A percentile compares a stretch with the other conserved stretches of the same genome.
These are phyloP conservation scores for Podargus strigoides DNA, from an alignment of 2,797 vertebrate genomes.

Conservation along the genomic window DNA sequence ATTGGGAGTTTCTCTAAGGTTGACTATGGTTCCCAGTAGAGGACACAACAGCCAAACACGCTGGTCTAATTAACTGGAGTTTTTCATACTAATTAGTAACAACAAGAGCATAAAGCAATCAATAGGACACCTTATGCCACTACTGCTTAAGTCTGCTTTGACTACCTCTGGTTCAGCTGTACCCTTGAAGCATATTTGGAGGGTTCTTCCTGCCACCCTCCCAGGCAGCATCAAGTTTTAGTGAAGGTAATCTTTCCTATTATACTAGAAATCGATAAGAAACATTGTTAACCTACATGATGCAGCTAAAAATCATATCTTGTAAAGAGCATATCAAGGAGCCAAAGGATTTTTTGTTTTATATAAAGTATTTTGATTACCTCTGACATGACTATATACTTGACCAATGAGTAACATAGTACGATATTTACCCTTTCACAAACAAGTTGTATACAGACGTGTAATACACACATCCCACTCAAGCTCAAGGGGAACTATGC, in stretches of 20 bases:
- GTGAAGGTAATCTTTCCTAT: background rate
- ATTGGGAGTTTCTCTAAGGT: background rate
- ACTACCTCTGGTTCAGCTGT: background rate
- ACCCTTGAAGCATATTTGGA: slow-evolving; percentile 20
- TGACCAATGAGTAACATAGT: background rate
- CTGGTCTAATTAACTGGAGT: slow-evolving; percentile 12
- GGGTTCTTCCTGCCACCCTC: background rate
- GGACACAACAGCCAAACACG: background rate
- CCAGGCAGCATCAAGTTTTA: background rate
- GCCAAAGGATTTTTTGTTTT: background rate
- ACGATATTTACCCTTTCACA: background rate
- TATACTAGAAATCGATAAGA: background rate
- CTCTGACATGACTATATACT: background rate
- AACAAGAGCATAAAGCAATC: slow-evolving; percentile 38
- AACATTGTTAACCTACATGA: background rate
- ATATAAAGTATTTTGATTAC: background rate
- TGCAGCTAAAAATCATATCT: background rate
- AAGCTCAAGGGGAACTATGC: background rate
- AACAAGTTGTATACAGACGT: background rate
- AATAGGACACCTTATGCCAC: slow-evolving; percentile 28
- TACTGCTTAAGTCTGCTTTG: slow-evolving; percentile 11
- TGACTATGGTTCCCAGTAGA: background rate
- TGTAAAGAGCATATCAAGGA: background rate
- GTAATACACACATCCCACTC: background rate
- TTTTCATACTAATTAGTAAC: slow-evolving; percentile 40